Percentiles rank a stretch among this genome's conserved stretches.
Evolutionary conservation across 2,797 vertebrate genomes (phyloP).

Genomic region (Ctenochaetus hawaiiensis): DNA sequence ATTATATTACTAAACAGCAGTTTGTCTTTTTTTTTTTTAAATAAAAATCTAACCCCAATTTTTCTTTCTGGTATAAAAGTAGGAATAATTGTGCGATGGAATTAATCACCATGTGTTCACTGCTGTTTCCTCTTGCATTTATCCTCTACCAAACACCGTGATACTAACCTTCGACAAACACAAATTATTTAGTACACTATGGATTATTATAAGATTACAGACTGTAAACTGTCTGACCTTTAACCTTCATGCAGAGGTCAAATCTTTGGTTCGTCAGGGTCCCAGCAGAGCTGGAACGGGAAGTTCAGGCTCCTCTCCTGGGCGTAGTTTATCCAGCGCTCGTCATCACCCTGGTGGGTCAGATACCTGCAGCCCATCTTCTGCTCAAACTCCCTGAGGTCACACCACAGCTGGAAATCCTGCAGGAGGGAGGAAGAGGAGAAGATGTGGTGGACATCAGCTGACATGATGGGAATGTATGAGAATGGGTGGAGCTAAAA

Average conservation of each 20-base stretch:
- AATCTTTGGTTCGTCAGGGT: conserved; percentile 9
- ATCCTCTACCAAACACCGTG: neutral
- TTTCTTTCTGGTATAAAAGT: neutral
- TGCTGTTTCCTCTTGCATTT: neutral
- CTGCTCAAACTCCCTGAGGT: conserved; percentile 83
- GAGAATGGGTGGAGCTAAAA: too few relatives aligned
- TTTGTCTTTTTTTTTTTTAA: conserved; percentile 50
- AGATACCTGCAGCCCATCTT: conserved; percentile 77
- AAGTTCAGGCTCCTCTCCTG: conserved; percentile 71
- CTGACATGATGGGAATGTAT: too few relatives aligned
- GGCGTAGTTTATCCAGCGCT: conserved; percentile 73
- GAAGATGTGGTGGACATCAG: neutral
- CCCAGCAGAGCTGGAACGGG: conserved; percentile 62
- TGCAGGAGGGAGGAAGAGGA: conserved; percentile 40
- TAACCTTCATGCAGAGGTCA: conserved; percentile 10
- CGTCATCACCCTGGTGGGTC: conserved; percentile 79
- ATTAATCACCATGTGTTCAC: neutral
- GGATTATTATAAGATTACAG: too few relatives aligned
- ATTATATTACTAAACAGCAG: conserved; percentile 70
- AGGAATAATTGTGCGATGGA: neutral
- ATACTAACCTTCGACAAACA: neutral
- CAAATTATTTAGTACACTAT: neutral
- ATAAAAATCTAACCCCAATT: too few relatives aligned
- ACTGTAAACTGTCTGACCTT: conserved; percentile 12
- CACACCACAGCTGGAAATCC: conserved; percentile 86